Evolutionary conservation across 2,113 vertebrate species (phyloP).

Genomic region (Cisticola juncidis): DNA sequence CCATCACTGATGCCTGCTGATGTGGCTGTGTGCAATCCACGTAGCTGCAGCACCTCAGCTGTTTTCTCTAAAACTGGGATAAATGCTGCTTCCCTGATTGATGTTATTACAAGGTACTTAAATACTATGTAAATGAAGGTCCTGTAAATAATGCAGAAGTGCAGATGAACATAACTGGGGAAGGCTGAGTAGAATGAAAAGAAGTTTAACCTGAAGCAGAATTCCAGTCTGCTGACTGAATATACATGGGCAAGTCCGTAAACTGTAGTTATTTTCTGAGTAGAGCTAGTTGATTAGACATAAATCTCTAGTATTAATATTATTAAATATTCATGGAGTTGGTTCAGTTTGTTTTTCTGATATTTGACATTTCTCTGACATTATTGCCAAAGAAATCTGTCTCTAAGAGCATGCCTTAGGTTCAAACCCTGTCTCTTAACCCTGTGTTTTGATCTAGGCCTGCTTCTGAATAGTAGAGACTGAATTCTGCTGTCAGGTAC

Average conservation of each 20-base stretch:
- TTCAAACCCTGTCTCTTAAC: neutral
- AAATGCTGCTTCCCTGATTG: neutral
- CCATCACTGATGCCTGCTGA: neutral
- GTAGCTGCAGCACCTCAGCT: neutral
- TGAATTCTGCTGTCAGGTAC: neutral
- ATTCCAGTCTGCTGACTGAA: neutral
- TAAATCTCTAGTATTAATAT: neutral
- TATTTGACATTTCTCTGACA: neutral
- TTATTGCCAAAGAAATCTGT: neutral
- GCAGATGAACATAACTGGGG: neutral
- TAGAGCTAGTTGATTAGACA: neutral
- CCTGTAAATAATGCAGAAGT: slow-evolving; percentile 8
- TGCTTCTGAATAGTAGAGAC: neutral
- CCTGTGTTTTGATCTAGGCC: neutral
- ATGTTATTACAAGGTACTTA: neutral
- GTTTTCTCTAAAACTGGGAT: neutral
- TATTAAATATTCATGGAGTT: neutral
- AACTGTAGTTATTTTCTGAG: neutral
- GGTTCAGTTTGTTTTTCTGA: neutral
- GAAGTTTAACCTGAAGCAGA: neutral
- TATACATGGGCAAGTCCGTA: neutral
- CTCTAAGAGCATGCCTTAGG: neutral
- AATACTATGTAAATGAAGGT: neutral
- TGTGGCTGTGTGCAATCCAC: neutral
- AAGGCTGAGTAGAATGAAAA: neutral